Evolutionary conservation across 2,888 invertebrate genomes (phyloP), one percentile per base, ranked within the genome.

Genomic region (Cacoxenus indagator): DNA sequence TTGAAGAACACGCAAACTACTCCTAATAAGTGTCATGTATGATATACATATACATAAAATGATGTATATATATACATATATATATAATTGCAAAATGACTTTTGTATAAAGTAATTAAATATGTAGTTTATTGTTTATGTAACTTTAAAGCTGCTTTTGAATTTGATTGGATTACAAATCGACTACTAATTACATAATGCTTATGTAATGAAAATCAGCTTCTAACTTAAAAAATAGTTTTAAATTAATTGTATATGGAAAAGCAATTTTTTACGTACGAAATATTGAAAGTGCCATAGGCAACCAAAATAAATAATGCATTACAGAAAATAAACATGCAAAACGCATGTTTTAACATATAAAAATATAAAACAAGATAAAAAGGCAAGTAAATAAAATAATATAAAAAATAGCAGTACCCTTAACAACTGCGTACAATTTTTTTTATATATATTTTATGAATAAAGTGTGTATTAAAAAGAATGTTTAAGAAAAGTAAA

Each of bases 221-320:
- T 57, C 57, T 59, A 66, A 71, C 9, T 22, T 24, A 24, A 54
- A 43, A 24, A 48, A 19, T 62, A 43, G 59, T 64, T 64, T 17
- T 27, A 57, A 65, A 75, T 71, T 73, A 64, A 67, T 65, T 74
- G 48, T 48, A 65, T 71, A 68, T 67, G 27, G 51, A 67, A 67
- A 64, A 64, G 8, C 2, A 61, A 45, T 54, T 24, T 55, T 22
- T 27, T 26, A 57, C 27, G 27, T 46, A 46, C 4, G n/a, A 14
- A 46, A 46, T 57, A 14, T 57, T 57, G 26, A 54, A 37, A 61
- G 67, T 70, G 70, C 70, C 70, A 70, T 70, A 70, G 67, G 67
- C 70, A 54, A 64, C 11, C 27, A 26, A n/a, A 57, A 57, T 6
- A 26, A 1, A 24, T 26, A 55, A 29, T n/a, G n/a, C n/a, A n/a